Evolutionary conservation across 2,113 vertebrate genomes (phyloP).

Genomic region (Pomatostomus ruficeps): DNA sequence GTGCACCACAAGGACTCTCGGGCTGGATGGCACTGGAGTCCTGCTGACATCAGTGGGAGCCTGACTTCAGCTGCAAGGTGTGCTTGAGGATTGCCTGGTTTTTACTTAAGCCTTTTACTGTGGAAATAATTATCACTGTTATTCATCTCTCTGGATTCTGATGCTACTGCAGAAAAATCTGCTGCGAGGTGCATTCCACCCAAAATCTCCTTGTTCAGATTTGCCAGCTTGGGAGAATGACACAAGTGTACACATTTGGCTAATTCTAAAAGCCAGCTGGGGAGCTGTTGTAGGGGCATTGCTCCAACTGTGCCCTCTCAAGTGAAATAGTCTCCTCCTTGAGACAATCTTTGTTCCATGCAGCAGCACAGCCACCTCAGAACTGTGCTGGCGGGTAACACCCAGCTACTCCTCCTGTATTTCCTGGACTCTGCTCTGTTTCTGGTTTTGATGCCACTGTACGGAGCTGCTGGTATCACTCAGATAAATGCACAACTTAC

Average conservation of each 20-base stretch:
- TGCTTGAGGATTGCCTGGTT: not conserved
- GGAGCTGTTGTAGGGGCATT: not conserved
- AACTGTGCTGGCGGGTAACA: not conserved
- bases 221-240: not conserved
- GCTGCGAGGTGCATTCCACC: not conserved
- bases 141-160: not conserved
- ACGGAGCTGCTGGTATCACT: not conserved
- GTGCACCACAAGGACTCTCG: fast-evolving
- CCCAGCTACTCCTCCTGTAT: not conserved
- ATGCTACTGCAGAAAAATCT: not conserved
- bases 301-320: not conserved
- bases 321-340: not conserved
- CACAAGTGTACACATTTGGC: not conserved
- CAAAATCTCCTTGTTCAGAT: not conserved
- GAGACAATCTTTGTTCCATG: not conserved
- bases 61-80: not conserved
- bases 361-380: not conserved
- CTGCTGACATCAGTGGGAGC: not conserved
- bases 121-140: not conserved
- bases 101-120: not conserved
- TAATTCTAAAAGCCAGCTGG: not conserved
- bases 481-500: not conserved
- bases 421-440: not conserved
- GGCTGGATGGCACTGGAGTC: not conserved
- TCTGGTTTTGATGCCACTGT: not conserved